Base-by-base conservation (phyloP, 1,140 invertebrate genomes). In the Brachystomella parvula region DNA sequence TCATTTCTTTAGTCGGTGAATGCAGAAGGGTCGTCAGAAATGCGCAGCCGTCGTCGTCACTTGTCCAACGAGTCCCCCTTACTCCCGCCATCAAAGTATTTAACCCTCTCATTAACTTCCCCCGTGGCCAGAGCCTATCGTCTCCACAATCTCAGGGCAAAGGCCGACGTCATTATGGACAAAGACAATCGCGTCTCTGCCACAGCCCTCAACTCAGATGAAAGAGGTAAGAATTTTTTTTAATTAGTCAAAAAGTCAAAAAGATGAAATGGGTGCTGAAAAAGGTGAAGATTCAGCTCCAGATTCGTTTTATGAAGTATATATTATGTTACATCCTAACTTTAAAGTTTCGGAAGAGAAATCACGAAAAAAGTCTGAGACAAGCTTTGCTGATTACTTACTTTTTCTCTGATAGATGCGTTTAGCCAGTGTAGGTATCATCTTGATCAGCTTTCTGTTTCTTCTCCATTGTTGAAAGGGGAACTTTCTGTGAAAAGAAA, bases 1-100 rank as follows among this genome's bases (percentile, higher is more conserved):
- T n/a, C n/a, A n/a, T n/a, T 59, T 6, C 30, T 59, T 28, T 59
- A 59, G 57, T 32, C 30, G 57, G 30, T 59, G 57, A 59, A 9
- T 32, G 57, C 30, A 6, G 57, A 59, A 59, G 57, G 57, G 57
- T 17, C 15, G 30, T 3, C 26, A 21, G 57, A 59, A 9, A 59
- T 30, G 57, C 12, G 57, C 30, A 32, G 57, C 30, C 49, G 49
- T 53, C 49, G 49, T 26, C 49, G 49, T 53, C 15, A 6, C 24
- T 15, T 53, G 49, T 53, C 9, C 49, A 29, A 59, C 24, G 26
- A 59, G 24, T 6, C 26, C 30, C 3, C 15, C 26, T 21, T 29
- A 9, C 30, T 31, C 26, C 57, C 26, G 39, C 9, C n/a, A 12
- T 6, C 15, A 2, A 59, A 59, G 29, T 59, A 30, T 31, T 59